phyloP scores from a whole-genome alignment of 2,888 invertebrate species.

The Teleogryllus oceanicus region DNA sequence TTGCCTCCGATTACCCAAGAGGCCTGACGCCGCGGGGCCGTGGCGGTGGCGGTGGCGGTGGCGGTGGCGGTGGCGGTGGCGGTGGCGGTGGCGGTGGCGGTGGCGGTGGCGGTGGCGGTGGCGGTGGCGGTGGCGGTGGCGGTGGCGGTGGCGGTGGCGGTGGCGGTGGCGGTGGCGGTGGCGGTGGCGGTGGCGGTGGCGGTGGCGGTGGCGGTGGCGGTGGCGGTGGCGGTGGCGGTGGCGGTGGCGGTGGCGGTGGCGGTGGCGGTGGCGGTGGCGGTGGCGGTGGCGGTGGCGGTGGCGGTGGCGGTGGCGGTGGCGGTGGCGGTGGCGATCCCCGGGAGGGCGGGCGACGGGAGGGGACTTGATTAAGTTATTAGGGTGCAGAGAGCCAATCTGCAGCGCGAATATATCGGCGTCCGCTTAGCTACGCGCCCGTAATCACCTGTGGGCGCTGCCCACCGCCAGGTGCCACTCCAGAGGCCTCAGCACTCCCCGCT shows the following conservation, averaged over 20 bases:
- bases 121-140: too few species aligned
- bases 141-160: too few species aligned
- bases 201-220: too few species aligned
- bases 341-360: background rate
- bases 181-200: background rate
- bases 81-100: background rate
- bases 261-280: too few species aligned
- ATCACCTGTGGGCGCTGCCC: background rate
- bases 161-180: too few species aligned
- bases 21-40: too few species aligned
- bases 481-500: background rate
- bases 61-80: background rate
- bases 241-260: background rate
- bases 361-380: slow-evolving; percentile 4
- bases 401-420: background rate
- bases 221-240: background rate
- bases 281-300: too few species aligned
- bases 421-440: too few species aligned
- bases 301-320: background rate
- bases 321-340: background rate
- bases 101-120: background rate
- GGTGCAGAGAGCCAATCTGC: slow-evolving; percentile 4
- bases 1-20: background rate
- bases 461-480: background rate
- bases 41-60: background rate